These are phyloP conservation scores for Arremon brunneinucha DNA, from an alignment of 2,797 vertebrate genomes.

Conservation along the genomic window DNA sequence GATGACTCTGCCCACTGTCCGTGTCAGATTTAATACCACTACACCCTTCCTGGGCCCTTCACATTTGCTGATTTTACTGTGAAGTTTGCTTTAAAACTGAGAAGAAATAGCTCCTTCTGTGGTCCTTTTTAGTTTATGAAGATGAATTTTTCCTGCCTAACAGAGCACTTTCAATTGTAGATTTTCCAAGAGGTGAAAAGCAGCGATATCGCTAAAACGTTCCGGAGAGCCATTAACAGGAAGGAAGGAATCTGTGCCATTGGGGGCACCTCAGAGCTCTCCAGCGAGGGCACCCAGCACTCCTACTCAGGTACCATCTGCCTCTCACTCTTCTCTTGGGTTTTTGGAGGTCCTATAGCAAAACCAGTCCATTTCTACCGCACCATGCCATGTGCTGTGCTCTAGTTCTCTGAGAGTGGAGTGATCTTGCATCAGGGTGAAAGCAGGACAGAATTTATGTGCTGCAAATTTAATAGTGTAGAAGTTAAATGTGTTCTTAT, in stretches of 20 bases:
- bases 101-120: neutral
- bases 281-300: conserved; percentile 95
- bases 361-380: neutral
- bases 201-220: conserved; percentile 90
- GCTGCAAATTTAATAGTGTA: neutral
- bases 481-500: neutral
- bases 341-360: fast-evolving
- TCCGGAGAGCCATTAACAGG: conserved; percentile 92
- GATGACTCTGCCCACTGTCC: neutral
- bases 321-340: neutral
- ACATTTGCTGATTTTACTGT: neutral
- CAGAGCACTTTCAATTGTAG: conserved; percentile 70
- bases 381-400: fast-evolving
- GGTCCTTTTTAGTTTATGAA: neutral
- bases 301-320: conserved; percentile 86
- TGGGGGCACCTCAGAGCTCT: conserved; percentile 91
- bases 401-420: neutral
- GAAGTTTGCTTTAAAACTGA: neutral
- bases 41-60: neutral
- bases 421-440: fast-evolving
- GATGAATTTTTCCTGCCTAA: neutral
- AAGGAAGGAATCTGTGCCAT: conserved; percentile 96
- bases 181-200: conserved; percentile 92
- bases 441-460: neutral
- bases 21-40: neutral